Conservation (phyloP, 2,797 vertebrate genomes). For the Ctenopoma kingsleyae region DNA sequence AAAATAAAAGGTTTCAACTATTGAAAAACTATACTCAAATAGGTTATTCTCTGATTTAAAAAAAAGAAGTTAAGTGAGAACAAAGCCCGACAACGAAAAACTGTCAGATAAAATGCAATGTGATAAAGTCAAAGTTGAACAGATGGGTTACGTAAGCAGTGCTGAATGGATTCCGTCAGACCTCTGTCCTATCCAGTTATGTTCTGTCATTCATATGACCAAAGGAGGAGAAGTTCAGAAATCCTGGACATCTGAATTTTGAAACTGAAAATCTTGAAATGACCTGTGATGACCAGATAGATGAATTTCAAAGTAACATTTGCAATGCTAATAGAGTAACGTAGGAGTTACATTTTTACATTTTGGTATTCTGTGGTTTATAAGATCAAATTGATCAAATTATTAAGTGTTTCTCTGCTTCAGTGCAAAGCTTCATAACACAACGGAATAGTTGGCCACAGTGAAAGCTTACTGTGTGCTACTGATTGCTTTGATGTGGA, state of each 20-base stretch:
- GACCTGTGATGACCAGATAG: neutral
- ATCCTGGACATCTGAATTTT: neutral
- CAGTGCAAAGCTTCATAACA: neutral
- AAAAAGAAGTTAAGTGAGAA: no score
- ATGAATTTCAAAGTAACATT: neutral
- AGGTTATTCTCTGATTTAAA: no score
- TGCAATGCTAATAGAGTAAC: no score
- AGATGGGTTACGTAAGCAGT: neutral
- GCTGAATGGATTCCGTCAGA: neutral
- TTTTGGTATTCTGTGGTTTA: neutral
- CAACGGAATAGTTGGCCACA: neutral
- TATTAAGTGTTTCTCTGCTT: neutral
- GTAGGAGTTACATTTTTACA: neutral
- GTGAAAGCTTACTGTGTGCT: neutral
- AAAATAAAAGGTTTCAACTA: no score
- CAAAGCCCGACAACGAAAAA: neutral
- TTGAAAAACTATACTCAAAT: no score
- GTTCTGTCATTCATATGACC: neutral
- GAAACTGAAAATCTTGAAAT: neutral
- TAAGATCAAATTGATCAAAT: no score
- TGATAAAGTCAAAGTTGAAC: neutral
- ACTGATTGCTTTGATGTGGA: conserved; percentile 1
- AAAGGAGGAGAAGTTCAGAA: neutral
- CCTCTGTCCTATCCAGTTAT: neutral
- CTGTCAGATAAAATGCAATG: neutral